Evolutionary conservation across 2,888 invertebrate genomes (phyloP), one percentile per base, ranked within the genome.

Genomic region (Acronicta leporina): DNA sequence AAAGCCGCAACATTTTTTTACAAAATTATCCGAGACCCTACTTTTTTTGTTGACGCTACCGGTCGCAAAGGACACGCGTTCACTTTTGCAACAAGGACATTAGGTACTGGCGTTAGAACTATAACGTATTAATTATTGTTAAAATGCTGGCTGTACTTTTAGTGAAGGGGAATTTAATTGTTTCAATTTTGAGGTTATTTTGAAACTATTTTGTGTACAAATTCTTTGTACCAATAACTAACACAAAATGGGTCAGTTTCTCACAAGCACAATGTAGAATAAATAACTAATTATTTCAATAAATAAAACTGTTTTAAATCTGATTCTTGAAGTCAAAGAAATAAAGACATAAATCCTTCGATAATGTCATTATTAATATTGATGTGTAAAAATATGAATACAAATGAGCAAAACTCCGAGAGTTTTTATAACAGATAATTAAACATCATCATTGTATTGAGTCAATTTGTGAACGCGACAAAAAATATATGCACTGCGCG

Each of bases 51-150:
- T 52, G 67, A 67, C 68, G 67, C 66, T 81, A 79, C 80, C 25
- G 14, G 25, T 45, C 40, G 52, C 44, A 41, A 84, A 85, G 84
- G 83, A 84, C 86, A 82, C 7, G 82, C 87, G 75, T 86, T 87
- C 86, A 79, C 87, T 87, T 86, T 83, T 82, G 77, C 71, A 52
- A 63, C 87, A 86, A 86, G 87, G 87, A 81, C 85, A 73, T 50
- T 66, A 38, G 25, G 68, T 77, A 73, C 67, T 50, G 45, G 57
- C 46, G 33, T 68, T 72, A 73, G 71, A 70, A 63, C 56, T 63
- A 56, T 58, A 61, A 35, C 48, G 16, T 67, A 14, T 59, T 65
- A 58, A 55, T 75, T 53, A 68, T 72, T 59, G 49, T 66, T 68
- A 56, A 61, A 58, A 41, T 63, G 49, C 60, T 64, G 43, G 35